A percentile compares a stretch with the other conserved stretches of the same genome.
Evolutionary conservation across 2,113 vertebrate genomes (phyloP).

Genomic region (Otolemur garnettii): DNA sequence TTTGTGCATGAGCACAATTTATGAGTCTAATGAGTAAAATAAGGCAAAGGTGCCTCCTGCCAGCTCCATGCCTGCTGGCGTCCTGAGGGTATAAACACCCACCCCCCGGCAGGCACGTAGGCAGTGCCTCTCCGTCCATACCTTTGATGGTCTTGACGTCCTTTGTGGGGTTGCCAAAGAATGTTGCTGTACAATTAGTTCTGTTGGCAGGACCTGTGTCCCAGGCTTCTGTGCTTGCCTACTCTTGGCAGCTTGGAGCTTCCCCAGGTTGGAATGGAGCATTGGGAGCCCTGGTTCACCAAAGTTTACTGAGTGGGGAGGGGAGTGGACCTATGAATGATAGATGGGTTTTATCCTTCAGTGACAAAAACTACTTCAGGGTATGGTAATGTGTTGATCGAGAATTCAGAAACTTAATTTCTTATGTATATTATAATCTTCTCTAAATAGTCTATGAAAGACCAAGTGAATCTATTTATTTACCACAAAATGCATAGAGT

Average conservation of each 20-base stretch:
- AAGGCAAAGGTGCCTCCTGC: not conserved
- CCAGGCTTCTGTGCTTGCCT: constrained; percentile 9
- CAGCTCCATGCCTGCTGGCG: not conserved
- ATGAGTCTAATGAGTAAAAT: not conserved
- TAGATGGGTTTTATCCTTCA: not conserved
- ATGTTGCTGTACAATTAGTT: not conserved
- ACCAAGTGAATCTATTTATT: not conserved
- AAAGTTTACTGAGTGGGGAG: fast-evolving
- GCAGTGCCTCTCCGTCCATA: constrained; percentile 15
- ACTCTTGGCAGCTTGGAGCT: not conserved
- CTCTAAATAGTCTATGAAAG: not conserved
- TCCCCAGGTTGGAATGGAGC: not conserved
- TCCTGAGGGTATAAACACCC: not conserved
- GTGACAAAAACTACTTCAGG: not conserved
- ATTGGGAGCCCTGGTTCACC: not conserved
- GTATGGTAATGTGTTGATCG: not conserved
- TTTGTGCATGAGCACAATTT: not conserved
- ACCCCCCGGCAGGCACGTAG: not conserved
- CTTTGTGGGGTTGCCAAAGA: constrained; percentile 67
- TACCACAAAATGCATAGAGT: not conserved
- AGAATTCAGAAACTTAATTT: not conserved
- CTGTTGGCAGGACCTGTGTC: constrained; percentile 27
- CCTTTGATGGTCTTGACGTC: not conserved
- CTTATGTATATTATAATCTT: not conserved
- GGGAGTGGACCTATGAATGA: not conserved